Conservation (phyloP, 1,140 invertebrate genomes). For the Mizuhopecten yessoensis region DNA sequence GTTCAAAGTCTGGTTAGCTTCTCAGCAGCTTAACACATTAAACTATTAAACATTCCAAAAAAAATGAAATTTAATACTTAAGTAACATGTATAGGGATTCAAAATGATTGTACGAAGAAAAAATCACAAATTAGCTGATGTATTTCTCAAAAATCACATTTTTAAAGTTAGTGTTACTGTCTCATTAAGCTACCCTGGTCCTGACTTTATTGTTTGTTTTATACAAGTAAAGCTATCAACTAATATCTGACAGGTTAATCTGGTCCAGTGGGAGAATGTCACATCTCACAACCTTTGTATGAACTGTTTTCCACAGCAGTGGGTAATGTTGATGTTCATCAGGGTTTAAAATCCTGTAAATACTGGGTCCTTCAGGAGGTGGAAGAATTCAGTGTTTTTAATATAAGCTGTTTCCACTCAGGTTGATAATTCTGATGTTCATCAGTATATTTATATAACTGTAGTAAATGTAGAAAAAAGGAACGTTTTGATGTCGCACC, state of each 20-base stretch:
- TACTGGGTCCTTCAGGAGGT: neutral
- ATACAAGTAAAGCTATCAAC: neutral
- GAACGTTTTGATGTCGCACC: neutral
- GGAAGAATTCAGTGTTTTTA: neutral
- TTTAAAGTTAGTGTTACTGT: no score
- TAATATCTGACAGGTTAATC: neutral
- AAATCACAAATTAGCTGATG: no score
- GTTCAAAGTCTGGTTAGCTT: no score
- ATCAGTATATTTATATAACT: neutral
- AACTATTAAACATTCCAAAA: no score
- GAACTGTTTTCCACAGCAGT: neutral
- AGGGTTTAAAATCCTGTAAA: neutral
- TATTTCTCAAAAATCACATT: no score
- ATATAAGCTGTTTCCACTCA: neutral
- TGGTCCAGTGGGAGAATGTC: neutral
- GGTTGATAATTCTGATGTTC: neutral
- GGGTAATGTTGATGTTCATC: constrained; percentile 26
- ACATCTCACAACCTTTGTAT: neutral
- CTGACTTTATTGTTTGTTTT: no score
- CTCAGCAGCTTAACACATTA: no score
- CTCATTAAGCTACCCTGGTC: no score
- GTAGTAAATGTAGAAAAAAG: neutral
- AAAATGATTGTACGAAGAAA: no score
- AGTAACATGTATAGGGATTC: no score
- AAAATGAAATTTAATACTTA: no score